A percentile compares a stretch with the other conserved stretches of the same genome.
Evolutionary conservation across 2,888 invertebrate species (phyloP).

Genomic region (Tipula lateralis): DNA sequence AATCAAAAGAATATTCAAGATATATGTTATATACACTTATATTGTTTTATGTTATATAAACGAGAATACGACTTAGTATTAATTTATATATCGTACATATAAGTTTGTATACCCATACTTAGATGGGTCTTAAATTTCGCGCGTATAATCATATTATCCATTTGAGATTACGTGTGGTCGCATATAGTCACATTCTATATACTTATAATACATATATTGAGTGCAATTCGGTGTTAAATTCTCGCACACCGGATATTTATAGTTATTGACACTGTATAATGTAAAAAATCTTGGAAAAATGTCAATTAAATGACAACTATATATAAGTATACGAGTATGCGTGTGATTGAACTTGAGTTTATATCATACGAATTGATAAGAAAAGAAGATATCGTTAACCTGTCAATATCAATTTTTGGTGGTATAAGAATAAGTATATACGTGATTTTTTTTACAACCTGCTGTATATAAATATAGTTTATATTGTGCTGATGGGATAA

Average conservation of each 20-base stretch:
- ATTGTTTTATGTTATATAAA: background rate
- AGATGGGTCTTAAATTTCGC: background rate
- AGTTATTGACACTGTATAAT: background rate
- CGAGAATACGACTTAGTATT: background rate
- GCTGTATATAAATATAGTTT: background rate
- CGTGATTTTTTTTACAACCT: background rate
- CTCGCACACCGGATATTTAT: conserved; percentile 21
- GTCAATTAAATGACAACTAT: background rate
- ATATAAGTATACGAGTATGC: background rate
- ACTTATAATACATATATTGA: background rate
- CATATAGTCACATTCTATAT: background rate
- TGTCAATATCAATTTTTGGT: background rate
- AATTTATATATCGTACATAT: background rate
- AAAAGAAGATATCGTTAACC: background rate
- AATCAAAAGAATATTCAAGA: conserved; percentile 24
- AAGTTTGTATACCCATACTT: background rate
- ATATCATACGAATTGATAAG: background rate
- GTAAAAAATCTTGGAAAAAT: background rate
- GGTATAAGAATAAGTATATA: too few species aligned
- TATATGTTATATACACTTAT: background rate
- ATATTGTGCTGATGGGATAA: background rate
- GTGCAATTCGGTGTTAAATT: background rate
- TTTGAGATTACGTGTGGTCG: background rate
- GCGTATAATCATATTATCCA: background rate
- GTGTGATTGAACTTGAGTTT: conserved; percentile 19